Conservation (phyloP, 2,888 invertebrate species). For the Ochropacha duplaris region DNA sequence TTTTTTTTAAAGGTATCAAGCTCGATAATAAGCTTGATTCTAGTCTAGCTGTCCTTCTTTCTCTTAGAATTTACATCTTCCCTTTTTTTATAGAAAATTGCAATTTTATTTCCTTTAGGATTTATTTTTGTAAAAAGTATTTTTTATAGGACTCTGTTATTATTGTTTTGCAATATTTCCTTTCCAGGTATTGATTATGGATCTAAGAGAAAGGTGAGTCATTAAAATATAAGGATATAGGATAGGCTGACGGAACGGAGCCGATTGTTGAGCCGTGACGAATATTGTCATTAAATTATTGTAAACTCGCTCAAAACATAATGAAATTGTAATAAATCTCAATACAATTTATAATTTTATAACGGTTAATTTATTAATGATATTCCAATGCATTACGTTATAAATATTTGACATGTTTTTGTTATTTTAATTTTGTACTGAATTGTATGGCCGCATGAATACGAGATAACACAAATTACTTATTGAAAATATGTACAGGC, state of each 20-base stretch:
- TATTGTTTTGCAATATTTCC: slow-evolving; percentile 9
- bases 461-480: not conserved
- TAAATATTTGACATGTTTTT: slow-evolving; percentile 31
- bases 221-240: slow-evolving; percentile 34
- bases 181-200: slow-evolving; percentile 53
- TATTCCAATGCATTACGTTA: slow-evolving; percentile 33
- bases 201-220: slow-evolving; percentile 54
- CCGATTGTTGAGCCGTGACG: slow-evolving; percentile 23
- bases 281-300: slow-evolving; percentile 22
- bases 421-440: slow-evolving; percentile 1
- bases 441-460: not conserved
- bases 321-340: slow-evolving; percentile 35
- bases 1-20: too few species aligned
- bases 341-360: slow-evolving; percentile 17
- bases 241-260: slow-evolving; percentile 20
- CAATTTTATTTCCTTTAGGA: too few species aligned
- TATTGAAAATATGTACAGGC: too few species aligned
- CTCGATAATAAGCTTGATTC: too few species aligned
- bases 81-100: too few species aligned
- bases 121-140: too few species aligned
- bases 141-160: too few species aligned
- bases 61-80: too few species aligned
- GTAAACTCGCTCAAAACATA: slow-evolving; percentile 63
- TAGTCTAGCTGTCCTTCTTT: too few species aligned
- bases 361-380: slow-evolving; percentile 12